Base-by-base conservation (phyloP, 2,113 vertebrate species). In the Ptilorrhoa leucosticta region DNA sequence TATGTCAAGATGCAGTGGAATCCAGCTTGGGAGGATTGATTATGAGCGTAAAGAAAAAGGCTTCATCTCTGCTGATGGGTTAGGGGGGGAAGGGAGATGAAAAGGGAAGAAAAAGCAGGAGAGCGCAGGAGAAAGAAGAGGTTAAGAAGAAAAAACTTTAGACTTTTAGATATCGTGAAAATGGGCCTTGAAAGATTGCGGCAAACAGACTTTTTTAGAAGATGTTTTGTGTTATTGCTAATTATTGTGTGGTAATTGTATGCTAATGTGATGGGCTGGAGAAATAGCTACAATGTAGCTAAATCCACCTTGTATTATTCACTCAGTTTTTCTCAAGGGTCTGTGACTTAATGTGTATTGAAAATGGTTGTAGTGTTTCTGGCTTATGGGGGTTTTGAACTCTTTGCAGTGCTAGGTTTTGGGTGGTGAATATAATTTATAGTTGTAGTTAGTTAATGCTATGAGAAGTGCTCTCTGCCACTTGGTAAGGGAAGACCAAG, bases 1-100 rank as follows among this genome's bases (percentile, higher is more conserved):
- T 94, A 75, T 96, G 93, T 97, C 93, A 94, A 94, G 83, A 92
- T 93, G 82, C 72, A 93, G 94, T 78, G 90, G 90, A 91, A 95
- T 95, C 65, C 93, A 89, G 86, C 79, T 88, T 7, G 53, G 69
- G 53, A 95, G 95, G 93, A 94, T 96, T 97, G 96, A 96, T 95
- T 94, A 91, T 70, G 47, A 95, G 92, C 22, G 31, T 96, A 93
- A 96, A 96, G 85, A 93, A 94, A 96, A 93, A 93, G 84, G 71
- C 75, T 92, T 14, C 75, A 60, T 94, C 85, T 93, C 76, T 7
- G 14, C 56, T 83, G 64, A 70, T 87, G 79, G 64, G 56, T 58
- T 76, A 3, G 17, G 1, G 91, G 85, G 93, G 90, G 79, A 66
- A 56, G 93, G 71, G 90, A 81, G 69, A 64, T 89, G 72, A 95